Percentiles rank a stretch among this genome's conserved stretches.
Conservation (phyloP, 2,888 invertebrate genomes). For the Eumerus sabulonum region DNA sequence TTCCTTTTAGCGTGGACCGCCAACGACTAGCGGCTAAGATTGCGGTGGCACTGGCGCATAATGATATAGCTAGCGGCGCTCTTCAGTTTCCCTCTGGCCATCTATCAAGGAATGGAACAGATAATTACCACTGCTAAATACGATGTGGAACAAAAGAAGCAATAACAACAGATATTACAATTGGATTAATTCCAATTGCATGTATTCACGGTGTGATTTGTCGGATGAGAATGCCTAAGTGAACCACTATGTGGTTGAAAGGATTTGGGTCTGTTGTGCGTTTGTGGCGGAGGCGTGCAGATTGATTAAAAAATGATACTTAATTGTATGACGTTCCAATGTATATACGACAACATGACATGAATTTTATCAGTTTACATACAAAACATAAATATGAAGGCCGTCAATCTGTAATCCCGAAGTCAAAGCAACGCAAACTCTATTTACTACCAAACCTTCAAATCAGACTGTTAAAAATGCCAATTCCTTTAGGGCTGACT, state of each 20-base stretch:
- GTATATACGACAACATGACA: too few relatives aligned
- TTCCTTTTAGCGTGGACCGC: constrained; percentile 22
- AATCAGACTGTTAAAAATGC: too few relatives aligned
- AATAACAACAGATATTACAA: constrained; percentile 54
- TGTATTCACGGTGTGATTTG: constrained; percentile 62
- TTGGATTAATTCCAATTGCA: constrained; percentile 59
- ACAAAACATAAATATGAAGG: too few relatives aligned
- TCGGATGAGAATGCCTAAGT: constrained; percentile 54
- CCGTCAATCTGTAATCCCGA: too few relatives aligned
- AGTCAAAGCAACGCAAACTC: too few relatives aligned
- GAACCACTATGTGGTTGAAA: constrained; percentile 22
- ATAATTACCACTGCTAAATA: constrained; percentile 53
- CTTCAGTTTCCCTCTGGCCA: constrained; percentile 17
- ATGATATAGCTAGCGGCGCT: constrained; percentile 17
- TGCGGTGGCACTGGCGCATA: constrained; percentile 14
- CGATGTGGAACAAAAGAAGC: constrained; percentile 55
- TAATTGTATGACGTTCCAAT: background rate
- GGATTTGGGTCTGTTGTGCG: constrained; percentile 45
- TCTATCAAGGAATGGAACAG: constrained; percentile 50
- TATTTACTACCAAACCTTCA: too few relatives aligned
- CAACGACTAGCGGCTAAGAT: too few relatives aligned
- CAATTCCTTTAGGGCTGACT: too few relatives aligned
- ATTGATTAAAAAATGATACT: background rate
- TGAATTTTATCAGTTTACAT: too few relatives aligned
- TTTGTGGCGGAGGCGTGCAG: constrained; percentile 2